Base-by-base conservation (phyloP, 1,140 invertebrate genomes). In the Mactra quadrangularis region DNA sequence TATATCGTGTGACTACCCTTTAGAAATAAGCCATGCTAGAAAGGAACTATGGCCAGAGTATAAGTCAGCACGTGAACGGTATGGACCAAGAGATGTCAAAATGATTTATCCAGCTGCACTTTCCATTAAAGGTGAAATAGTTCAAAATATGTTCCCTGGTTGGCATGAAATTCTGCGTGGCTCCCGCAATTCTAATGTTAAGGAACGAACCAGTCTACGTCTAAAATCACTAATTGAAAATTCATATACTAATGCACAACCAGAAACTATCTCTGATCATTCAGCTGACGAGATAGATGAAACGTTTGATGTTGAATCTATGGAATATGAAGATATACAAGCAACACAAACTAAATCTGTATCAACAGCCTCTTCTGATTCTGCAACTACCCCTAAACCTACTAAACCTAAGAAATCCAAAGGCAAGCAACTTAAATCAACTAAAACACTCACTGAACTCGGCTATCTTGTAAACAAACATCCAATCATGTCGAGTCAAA, bases 91-190 rank as follows among this genome's bases (percentile, higher is more conserved):
- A 29, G 31, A 31, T 31, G 66, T 71, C 1, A 71, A 71, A 52
- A 17, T 71, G 66, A 33, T 22, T 2, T 71, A 50, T 47, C 66
- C 66, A 1, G 66, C 66, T 29, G 66, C 45, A 13, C 47, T 71
- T 2, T 2, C 4, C 1, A 31, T 71, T 71, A 50, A 71, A 7
- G 66, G 66, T n/a, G 66, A 71, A 3, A 31, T 19, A 15, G 27
- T 53, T 2, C 45, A 11, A 3, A 53, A 71, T 17, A 9, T 50
- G 9, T 71, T 71, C 33, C 66, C 66, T 1, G 45, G 50, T 25
- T 71, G 66, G 66, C 27, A 52, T 29, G 19, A 19, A 27, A 47
- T 62, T 62, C 33, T 62, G 3, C 31, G 59, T 1, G 59, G 59
- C 19, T 62, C 59, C 17, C 19, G 59, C 11, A 62, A 62, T n/a